Base-by-base conservation (phyloP, 2,888 invertebrate species). In the Drosophila antonietae region DNA sequence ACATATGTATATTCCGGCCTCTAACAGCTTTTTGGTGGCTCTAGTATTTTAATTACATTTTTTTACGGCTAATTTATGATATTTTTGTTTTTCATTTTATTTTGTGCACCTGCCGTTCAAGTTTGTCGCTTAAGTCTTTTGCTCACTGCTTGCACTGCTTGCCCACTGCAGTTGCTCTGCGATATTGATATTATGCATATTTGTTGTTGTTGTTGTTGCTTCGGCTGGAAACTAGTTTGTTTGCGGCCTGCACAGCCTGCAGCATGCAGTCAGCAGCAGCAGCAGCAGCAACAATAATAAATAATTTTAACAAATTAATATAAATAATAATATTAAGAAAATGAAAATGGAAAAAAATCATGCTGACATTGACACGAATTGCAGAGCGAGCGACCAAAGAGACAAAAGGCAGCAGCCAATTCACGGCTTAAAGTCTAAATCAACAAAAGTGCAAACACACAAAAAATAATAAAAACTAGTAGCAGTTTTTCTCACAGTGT, bases 341-440 rank as follows among this genome's bases (percentile, higher is more conserved):
- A 33, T 18, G 10, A 70, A 74, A 55, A 28, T 28, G 28, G 28
- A 28, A 43, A 31, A 20, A 43, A 56, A 43, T 88, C 84, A 86
- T 68, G 86, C 80, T 87, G 88, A 83, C 87, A 86, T 87, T 87
- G 87, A 88, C 88, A 86, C 86, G 73, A 86, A 88, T 85, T 85
- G 80, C 79, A 78, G 79, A 75, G 65, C 39, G 47, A 62, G 15
- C 37, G 18, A 59, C 58, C 52, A 64, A 68, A 39, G 73, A 67
- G 56, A 71, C 71, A 74, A 73, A 66, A 53, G 64, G 52, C 78
- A 56, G 59, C 67, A 55, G 59, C 67, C 81, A 77, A 77, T 73
- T 77, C 64, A 70, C 53, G 60, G 73, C 61, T 64, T 78, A 56
- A 67, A 78, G 78, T 78, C 73, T 73, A 78, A 75, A 56, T 78